phyloP scores from a whole-genome alignment of 2,888 invertebrate species.

The Drosophila recens region DNA sequence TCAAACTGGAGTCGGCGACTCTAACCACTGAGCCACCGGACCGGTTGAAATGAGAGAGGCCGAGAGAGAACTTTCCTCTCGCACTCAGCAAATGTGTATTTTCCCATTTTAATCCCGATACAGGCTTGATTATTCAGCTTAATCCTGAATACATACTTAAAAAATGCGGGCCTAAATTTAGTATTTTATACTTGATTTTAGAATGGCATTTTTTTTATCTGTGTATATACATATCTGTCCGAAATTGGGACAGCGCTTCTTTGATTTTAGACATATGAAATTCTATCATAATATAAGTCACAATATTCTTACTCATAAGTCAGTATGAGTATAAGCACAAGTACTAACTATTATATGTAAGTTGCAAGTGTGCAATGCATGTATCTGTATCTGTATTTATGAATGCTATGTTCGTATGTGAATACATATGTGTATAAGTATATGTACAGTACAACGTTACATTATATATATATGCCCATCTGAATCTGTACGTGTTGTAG shows the following conservation, averaged over 20 bases:
- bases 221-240: neutral
- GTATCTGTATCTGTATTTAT: neutral
- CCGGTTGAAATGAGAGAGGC: no score
- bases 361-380: neutral
- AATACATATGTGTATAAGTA: neutral
- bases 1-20: no score
- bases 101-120: no score
- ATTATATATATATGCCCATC: constrained; percentile 20
- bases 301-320: neutral
- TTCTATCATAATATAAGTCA: neutral
- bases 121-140: no score
- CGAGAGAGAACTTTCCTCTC: no score
- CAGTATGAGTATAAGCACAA: neutral
- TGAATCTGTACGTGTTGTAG: constrained; percentile 30
- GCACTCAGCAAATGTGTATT: no score
- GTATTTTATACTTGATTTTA: no score
- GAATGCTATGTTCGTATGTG: neutral
- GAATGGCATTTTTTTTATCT: no score
- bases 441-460: no score
- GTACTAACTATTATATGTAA: neutral
- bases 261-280: neutral
- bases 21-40: no score
- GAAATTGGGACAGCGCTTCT: neutral
- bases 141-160: no score
- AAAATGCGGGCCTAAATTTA: no score